Base-by-base conservation (phyloP, 2,113 vertebrate genomes). In the Leuciscus idus region DNA sequence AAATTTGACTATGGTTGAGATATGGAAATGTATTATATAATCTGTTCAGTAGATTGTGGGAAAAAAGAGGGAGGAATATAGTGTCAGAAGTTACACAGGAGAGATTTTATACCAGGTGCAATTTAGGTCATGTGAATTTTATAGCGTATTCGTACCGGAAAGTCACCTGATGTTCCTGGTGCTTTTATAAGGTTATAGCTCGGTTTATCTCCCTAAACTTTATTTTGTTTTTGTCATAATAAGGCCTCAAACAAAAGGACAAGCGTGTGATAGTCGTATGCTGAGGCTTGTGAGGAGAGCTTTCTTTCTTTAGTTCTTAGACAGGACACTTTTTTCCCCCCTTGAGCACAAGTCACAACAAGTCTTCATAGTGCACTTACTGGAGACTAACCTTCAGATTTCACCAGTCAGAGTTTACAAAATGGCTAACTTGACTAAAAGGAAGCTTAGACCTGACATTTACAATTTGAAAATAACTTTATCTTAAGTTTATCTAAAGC, bases 121-220 rank as follows among this genome's bases (percentile, higher is more conserved):
- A 52, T 66, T 77, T n/a, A 52, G 21, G 73, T 85, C 72, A 62
- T 77, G 73, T 85, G 73, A 77, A 50, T 50, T 66, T 84, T 84
- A 77, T 39, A 43, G 11, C 3, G 11, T 50, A 59, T 50, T 52
- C 17, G 3, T 21, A 13, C 23, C 46, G 23, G n/a, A 52, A 33
- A 8, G 19, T 77, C 74, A 85, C 30, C 61, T 78, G 84, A 68
- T 66, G 10, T 59, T 30, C 48, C 30, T 8, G 9, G 33, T 43
- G 43, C 6, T 74, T 26, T 50, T 33, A 6, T 74, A 52, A 39
- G 36, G 15, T 26, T 36, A 84, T 55, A 26, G 33, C 70, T 72
- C 23, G 9, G 17, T 76, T 11, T 28, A 19, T 68, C 33, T 78
- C 50, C 28, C 2, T 68, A 13, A 12, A 13, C 21, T 10, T 68